These are phyloP conservation scores for Drosophila auraria DNA, from an alignment of 1,140 invertebrate genomes.

Conservation along the genomic window DNA sequence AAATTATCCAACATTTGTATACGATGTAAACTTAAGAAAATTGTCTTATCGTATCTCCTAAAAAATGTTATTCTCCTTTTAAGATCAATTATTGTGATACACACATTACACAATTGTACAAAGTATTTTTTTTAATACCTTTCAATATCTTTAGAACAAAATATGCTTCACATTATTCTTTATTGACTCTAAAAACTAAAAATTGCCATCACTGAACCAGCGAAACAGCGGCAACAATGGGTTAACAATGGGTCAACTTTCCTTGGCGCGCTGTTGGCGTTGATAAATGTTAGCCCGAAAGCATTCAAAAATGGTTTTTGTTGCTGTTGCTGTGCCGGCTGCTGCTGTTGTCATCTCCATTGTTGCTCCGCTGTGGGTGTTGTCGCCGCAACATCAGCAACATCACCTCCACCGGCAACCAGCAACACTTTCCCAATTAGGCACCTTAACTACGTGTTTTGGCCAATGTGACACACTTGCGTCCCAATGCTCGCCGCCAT, in stretches of 20 bases:
- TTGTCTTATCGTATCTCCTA: too few relatives aligned
- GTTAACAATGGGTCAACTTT: conserved; percentile 79
- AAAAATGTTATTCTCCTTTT: too few relatives aligned
- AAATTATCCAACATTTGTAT: too few relatives aligned
- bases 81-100: too few relatives aligned
- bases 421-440: conserved; percentile 76
- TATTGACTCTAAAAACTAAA: background rate
- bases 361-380: conserved; percentile 41
- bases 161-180: background rate
- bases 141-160: background rate
- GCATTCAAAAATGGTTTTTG: conserved; percentile 8
- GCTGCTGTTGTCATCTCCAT: conserved; percentile 57
- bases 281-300: conserved; percentile 70
- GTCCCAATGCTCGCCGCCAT: conserved; percentile 23
- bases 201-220: background rate
- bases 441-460: conserved; percentile 29
- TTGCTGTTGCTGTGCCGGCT: conserved; percentile 6
- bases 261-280: conserved; percentile 53
- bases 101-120: too few relatives aligned
- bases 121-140: too few relatives aligned
- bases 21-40: background rate
- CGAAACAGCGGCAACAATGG: conserved; percentile 24
- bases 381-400: conserved; percentile 15
- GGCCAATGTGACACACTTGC: conserved; percentile 44
- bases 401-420: conserved; percentile 28